A percentile compares a stretch with the other conserved stretches of the same genome.
Conservation (phyloP, 2,888 invertebrate species). For the Acholoe squamosa region DNA sequence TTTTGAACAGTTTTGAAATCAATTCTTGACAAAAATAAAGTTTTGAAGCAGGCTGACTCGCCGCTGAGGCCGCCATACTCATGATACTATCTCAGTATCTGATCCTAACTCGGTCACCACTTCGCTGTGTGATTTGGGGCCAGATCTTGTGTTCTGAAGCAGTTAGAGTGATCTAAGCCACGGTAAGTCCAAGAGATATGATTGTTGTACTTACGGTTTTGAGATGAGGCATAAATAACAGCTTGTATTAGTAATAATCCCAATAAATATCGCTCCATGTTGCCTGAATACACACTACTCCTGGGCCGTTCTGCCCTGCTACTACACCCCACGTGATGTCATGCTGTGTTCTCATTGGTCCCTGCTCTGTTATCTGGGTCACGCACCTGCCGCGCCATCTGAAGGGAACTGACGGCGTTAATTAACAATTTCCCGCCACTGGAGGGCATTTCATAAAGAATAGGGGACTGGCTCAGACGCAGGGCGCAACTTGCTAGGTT, state of each 20-base stretch:
- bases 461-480: no score
- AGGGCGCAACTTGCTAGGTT: no score
- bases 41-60: no score
- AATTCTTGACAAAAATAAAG: not conserved
- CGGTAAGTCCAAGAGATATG: not conserved
- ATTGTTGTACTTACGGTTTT: not conserved
- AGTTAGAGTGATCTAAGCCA: not conserved
- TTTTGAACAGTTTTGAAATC: not conserved
- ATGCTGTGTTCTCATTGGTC: slow-evolving; percentile 11
- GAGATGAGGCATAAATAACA: not conserved
- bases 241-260: slow-evolving; percentile 25
- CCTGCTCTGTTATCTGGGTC: not conserved
- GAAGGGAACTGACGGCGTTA: not conserved
- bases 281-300: not conserved
- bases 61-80: not conserved
- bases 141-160: not conserved
- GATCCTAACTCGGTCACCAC: slow-evolving; percentile 29
- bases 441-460: no score
- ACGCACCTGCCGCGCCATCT: slow-evolving; percentile 27
- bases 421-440: no score
- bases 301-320: not conserved
- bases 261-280: slow-evolving; percentile 20
- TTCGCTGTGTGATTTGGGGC: not conserved
- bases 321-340: not conserved
- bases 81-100: no score